Evolutionary conservation across 2,888 invertebrate species (phyloP), one percentile per base, ranked within the genome.

Genomic region (Drosophila barbarae): DNA sequence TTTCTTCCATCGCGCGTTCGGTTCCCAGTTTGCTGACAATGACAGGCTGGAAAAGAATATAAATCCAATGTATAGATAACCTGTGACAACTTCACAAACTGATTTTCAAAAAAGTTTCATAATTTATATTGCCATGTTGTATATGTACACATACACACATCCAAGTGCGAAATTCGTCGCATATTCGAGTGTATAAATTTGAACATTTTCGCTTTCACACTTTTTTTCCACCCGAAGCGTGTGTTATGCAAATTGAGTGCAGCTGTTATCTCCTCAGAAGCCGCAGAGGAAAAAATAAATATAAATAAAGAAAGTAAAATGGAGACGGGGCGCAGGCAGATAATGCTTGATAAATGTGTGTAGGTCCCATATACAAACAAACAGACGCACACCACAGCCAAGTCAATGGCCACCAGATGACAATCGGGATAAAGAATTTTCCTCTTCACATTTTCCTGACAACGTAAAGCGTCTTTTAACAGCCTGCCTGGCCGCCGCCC

Each of bases 391-490:
- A 35, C 46, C 64, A 44, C 51, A 53, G 49, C 44, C 55, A 44
- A 51, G 58, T 67, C 66, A 59, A 68, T 63, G 61, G 59, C 61
- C 61, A 42, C 59, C 61, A 63, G 61, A 63, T 63, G 61, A 63
- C 61, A 63, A 59, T 59, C 60, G 72, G 60, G 47, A 69, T 51
- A 53, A 71, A 44, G 72, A 70, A 70, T 73, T 76, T 71, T 73
- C 60, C 51, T 51, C 51, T 47, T 32, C 42, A 42, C 49, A 36
- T 42, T 61, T 63, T 51, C 44, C 51, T 46, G 59, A 82, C 83
- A 82, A 63, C 76, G 73, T 72, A 82, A 81, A 81, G 77, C 80
- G 76, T 70, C 78, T 82, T 77, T 79, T 79, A 81, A 81, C 77
- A 77, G 75, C 69, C 65, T 52, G 42, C 30, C 46, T 13, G 53